Evolutionary conservation across 2,113 vertebrate species (phyloP).

Genomic region (Campylorhamphus procurvoides): DNA sequence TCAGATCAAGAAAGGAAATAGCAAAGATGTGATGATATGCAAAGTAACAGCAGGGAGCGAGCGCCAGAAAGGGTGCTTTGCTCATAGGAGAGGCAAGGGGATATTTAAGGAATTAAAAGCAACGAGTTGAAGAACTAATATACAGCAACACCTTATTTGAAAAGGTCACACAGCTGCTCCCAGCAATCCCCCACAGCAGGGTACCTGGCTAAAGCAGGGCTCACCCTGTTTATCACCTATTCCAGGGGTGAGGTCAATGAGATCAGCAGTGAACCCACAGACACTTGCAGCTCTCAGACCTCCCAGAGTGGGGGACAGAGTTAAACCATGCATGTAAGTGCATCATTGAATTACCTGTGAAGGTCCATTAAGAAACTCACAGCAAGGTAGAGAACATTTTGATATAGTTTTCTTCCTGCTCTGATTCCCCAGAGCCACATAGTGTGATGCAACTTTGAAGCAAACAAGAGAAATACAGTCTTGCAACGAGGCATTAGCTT

Average conservation of each 20-base stretch:
- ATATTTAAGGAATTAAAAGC: background rate
- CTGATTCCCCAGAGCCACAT: background rate
- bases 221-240: background rate
- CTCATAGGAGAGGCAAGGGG: accelerated
- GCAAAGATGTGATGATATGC: background rate
- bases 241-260: background rate
- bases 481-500: background rate
- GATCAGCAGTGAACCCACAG: background rate
- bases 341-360: background rate
- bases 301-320: accelerated
- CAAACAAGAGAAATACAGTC: background rate
- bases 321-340: accelerated
- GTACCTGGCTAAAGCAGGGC: background rate
- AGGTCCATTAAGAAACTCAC: background rate
- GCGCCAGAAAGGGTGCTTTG: background rate
- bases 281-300: background rate
- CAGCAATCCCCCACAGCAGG: background rate
- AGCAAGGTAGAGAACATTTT: background rate
- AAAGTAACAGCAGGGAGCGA: background rate
- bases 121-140: background rate
- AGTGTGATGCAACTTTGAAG: background rate
- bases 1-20: background rate
- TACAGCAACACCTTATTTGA: background rate
- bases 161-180: background rate
- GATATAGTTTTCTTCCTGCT: accelerated